Base-by-base conservation (phyloP, 2,797 vertebrate genomes). In the Tangara arthus region DNA sequence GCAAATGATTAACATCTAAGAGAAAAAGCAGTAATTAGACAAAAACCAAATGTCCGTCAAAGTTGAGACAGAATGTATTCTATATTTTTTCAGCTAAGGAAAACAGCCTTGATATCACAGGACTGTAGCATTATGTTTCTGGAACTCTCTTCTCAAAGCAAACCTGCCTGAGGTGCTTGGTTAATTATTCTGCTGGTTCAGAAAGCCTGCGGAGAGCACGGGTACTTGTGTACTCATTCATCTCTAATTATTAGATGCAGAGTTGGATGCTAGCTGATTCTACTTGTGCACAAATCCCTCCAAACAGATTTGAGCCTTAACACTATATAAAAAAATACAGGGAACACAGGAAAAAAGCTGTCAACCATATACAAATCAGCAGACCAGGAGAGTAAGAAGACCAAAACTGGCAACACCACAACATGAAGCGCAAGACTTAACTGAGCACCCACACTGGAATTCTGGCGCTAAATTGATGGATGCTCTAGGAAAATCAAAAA, bases 151-250 rank as follows among this genome's bases (percentile, higher is more conserved):
- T 92, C 85, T 94, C 61, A 89, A 76, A 65, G 60, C 50, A 91
- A 87, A 65, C 34, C 69, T 93, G 91, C 87, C 85, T 87, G 65
- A 75, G 91, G 93, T 92, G 46, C 37, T 86, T 69, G 37, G 44
- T 77, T 97, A 97, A 96, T 96, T 97, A 95, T 97, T 91, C 92
- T 89, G 64, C 59, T 93, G 57, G 82, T 91, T 96, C 90, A 95
- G 82, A 91, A 93, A 96, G 72, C 78, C 89, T 90, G 90, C 23
- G 8, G 87, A 94, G 53, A 94, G 82, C 82, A 86, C 15, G 42
- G 39, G 49, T 94, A 82, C 82, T 93, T 87, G 80, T 91, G 66
- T 93, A 90, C 75, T 83, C 60, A 84, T 93, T 96, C 82, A 84
- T 93, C 69, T 95, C 80, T 93, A 96, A 94, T 96, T 95, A 84